Evolutionary conservation across 2,888 invertebrate genomes (phyloP), one percentile per base, ranked within the genome.

Genomic region (Neria commutata): DNA sequence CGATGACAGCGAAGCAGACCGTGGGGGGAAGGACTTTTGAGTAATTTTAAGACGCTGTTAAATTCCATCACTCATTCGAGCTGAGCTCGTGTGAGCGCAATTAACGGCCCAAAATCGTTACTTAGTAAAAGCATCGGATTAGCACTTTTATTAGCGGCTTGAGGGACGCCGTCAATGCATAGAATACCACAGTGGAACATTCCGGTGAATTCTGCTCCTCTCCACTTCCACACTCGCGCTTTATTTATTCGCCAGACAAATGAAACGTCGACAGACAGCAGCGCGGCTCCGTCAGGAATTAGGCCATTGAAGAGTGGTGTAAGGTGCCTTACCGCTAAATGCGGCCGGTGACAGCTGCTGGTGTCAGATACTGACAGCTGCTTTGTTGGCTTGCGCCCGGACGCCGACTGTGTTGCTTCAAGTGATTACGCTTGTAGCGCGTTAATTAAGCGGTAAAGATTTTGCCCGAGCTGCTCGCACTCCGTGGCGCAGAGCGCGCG

Each of bases 211-310:
- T 6, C 29, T 11, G 11, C 11, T 11, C 11, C 29, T 29, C 6
- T 29, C 29, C 6, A 29, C 11, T 29, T 11, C 29, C 29, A 29
- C 6, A 29, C 6, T 29, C 55, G 61, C 65, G 65, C 67, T 68
- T 67, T 64, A 68, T 68, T 68, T 64, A 64, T 66, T 62, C 59
- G 55, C 55, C 59, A 37, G 37, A 37, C n/a, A 37, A 37, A 37
- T 37, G 37, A 29, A n/a, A n/a, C 29, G 6, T 8, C 6, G 6
- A 29, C 29, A 29, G 6, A 29, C 29, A 29, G 11, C 29, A 29
- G 29, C 29, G 6, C 29, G 6, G 11, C 6, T 11, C 29, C 29
- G 11, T 6, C 29, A 29, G 29, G 29, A 29, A 29, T 8, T 29
- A 11, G 11, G 6, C 11, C 29, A 29, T 29, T 29, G 29, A 29